Base-by-base conservation (phyloP, 2,888 invertebrate genomes). In the Coelopa pilipes region DNA sequence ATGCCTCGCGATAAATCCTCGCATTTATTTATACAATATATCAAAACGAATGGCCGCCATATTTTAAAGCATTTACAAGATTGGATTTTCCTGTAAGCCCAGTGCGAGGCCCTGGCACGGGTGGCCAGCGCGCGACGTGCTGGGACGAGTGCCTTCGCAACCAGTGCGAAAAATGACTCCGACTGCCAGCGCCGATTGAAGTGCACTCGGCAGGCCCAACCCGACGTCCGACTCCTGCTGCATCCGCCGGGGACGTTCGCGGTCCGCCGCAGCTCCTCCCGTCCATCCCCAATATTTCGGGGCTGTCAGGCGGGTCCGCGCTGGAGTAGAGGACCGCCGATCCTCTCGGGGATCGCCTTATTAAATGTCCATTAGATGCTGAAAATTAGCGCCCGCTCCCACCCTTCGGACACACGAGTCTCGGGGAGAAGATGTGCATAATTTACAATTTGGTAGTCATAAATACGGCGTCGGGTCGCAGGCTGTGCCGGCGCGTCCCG, bases 381-480 rank as follows among this genome's bases (percentile, higher is more conserved):
- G 34, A 34, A 34, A 34, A 34, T 34, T 34, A 34, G 34, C 34
- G 7, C 34, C 34, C 34, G 7, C n/a, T 34, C 34, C 34, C 4
- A 4, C 34, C 34, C 4, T 21, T 4, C 53, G 53, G 10, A 4
- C 2, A 53, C 9, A 21, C 50, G 67, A 65, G 15, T 55, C 46
- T 46, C n/a, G 17, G 50, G 21, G 53, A 46, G 82, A 85, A 86
- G 85, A 84, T 82, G 85, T 86, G 85, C 85, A 87, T 87, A 87
- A 86, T 87, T 87, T 87, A 87, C 87, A 87, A 87, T 87, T 87
- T 87, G 83, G 85, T 86, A 85, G 84, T 85, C 85, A 87, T 87
- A 87, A 87, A 87, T 87, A 86, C 85, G 83, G 82, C 83, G 84
- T 84, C 85, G 82, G 2, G 34, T 50, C 34, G n/a, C 17, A 19